These are phyloP conservation scores for Mystacides longicornis DNA, from an alignment of 2,888 invertebrate species.

Conservation along the genomic window DNA sequence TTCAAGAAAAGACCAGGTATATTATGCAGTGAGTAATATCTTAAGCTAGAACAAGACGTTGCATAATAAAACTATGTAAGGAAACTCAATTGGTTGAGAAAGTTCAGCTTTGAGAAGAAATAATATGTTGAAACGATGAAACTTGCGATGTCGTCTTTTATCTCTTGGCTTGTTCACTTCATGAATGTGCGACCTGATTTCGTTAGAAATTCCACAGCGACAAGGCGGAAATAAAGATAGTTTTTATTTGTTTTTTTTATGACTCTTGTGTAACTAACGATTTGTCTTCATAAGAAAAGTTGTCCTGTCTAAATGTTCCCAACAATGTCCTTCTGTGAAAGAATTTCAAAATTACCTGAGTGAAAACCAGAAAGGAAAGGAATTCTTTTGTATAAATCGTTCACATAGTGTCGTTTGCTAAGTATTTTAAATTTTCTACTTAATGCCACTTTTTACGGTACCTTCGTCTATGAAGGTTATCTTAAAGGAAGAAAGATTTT, in stretches of 20 bases:
- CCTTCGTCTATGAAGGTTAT: too few relatives aligned
- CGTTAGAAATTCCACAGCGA: not conserved
- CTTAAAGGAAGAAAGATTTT: too few relatives aligned
- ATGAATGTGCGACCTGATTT: not conserved
- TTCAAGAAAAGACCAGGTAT: not conserved
- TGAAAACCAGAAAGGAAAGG: not conserved
- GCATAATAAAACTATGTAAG: constrained; percentile 1
- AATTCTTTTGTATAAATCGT: not conserved
- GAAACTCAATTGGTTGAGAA: constrained; percentile 1
- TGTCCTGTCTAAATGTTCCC: not conserved
- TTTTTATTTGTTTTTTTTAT: not conserved
- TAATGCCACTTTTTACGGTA: too few relatives aligned
- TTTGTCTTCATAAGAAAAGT: not conserved
- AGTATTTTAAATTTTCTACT: too few relatives aligned
- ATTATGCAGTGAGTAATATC: not conserved
- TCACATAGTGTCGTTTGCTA: too few relatives aligned
- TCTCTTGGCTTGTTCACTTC: not conserved
- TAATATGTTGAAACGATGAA: not conserved
- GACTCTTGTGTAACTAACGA: not conserved
- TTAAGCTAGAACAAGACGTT: not conserved
- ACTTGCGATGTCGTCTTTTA: not conserved
- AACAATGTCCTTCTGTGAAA: not conserved
- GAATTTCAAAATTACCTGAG: not conserved
- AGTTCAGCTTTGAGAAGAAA: constrained; percentile 1
- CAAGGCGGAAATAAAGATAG: not conserved